These are phyloP conservation scores for Cydia pomonella DNA, from an alignment of 1,140 invertebrate genomes.

Conservation along the genomic window DNA sequence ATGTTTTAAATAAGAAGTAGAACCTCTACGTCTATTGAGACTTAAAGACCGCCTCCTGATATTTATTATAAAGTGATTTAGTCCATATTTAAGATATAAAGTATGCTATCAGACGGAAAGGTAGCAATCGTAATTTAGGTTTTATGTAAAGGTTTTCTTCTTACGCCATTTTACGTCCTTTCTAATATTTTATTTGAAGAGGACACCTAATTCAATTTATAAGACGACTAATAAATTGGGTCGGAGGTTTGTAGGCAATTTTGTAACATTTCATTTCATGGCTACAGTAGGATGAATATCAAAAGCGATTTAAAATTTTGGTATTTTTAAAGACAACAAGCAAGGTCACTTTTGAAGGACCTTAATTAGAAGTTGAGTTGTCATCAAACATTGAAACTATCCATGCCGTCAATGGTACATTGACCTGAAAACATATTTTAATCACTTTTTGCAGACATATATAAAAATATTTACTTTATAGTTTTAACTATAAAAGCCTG, in stretches of 20 bases:
- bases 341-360: no score
- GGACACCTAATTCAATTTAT: constrained; percentile 3
- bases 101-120: neutral
- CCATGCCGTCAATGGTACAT: no score
- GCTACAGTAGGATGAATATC: neutral
- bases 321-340: no score
- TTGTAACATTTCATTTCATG: neutral
- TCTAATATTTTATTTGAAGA: constrained; percentile 4
- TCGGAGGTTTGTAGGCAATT: neutral
- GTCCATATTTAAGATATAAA: neutral
- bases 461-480: no score
- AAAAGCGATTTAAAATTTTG: neutral
- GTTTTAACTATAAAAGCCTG: no score
- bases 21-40: no score
- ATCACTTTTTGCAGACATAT: no score
- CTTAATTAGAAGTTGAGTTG: no score
- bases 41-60: neutral
- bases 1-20: neutral
- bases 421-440: no score
- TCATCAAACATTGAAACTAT: no score
- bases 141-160: neutral
- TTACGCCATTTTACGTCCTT: constrained; percentile 2
- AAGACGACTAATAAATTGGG: neutral
- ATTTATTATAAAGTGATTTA: neutral
- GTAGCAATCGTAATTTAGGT: neutral